Percentiles rank a stretch among this genome's conserved stretches.
Evolutionary conservation across 2,888 invertebrate species (phyloP).

Genomic region (Anoncus sp.): DNA sequence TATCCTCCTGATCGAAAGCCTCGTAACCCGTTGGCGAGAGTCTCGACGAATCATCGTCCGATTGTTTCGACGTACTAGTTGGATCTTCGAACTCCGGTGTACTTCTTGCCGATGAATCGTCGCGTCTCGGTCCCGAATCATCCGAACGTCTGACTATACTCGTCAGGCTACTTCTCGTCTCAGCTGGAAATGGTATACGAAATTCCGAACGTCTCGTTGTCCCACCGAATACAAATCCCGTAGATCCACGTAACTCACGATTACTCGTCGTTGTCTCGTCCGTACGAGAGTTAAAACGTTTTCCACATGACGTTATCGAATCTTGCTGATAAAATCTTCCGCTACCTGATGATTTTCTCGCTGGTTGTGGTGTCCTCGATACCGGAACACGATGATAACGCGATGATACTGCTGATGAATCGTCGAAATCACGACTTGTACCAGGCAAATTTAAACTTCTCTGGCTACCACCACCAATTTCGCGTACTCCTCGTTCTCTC

Average conservation of each 20-base stretch:
- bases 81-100: conserved; percentile 64
- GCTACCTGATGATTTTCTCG: conserved; percentile 62
- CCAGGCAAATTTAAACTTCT: conserved; percentile 73
- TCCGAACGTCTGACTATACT: conserved; percentile 52
- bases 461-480: conserved; percentile 70
- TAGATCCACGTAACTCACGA: conserved; percentile 43
- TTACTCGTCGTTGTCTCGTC: conserved; percentile 35
- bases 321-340: conserved; percentile 58
- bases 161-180: conserved; percentile 35
- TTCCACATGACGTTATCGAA: conserved; percentile 24
- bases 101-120: conserved; percentile 54
- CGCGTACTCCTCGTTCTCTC: conserved; percentile 57
- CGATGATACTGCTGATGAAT: conserved; percentile 26
- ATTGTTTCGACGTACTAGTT: conserved; percentile 63
- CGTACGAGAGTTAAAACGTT: conserved; percentile 18
- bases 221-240: conserved; percentile 11
- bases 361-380: conserved; percentile 76
- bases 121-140: conserved; percentile 41
- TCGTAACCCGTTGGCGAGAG: conserved; percentile 67
- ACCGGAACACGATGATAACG: conserved; percentile 61
- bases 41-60: conserved; percentile 67
- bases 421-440: conserved; percentile 61
- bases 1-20: conserved; percentile 68
- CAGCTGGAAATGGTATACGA: conserved; percentile 52
- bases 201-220: conserved; percentile 49